These are phyloP conservation scores for Dorcus hopei DNA, from an alignment of 2,888 invertebrate genomes.

Conservation along the genomic window DNA sequence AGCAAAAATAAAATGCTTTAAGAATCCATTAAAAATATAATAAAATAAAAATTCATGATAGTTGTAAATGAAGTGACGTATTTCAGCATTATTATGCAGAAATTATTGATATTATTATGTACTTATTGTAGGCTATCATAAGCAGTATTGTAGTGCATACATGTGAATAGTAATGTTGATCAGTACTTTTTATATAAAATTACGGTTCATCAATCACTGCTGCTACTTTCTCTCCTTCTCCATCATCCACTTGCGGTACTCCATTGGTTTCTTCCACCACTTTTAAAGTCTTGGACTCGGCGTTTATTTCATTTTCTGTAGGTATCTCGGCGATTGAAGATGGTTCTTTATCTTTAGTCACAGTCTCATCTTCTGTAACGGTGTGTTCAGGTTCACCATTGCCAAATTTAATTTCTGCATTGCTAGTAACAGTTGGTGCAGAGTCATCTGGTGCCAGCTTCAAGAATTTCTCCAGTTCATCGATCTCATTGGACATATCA, in stretches of 20 bases:
- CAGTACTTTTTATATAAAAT: constrained; percentile 8
- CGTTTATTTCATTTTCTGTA: constrained; percentile 7
- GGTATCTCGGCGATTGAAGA: constrained; percentile 18
- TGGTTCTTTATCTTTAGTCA: constrained; percentile 24
- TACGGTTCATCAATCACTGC: constrained; percentile 5
- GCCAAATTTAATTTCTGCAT: constrained; percentile 48
- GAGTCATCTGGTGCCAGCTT: constrained; percentile 66
- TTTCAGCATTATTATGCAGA: no score
- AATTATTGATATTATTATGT: not conserved
- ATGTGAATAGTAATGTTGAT: not conserved
- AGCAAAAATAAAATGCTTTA: no score
- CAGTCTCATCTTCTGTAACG: constrained; percentile 28
- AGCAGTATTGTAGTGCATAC: constrained; percentile 1
- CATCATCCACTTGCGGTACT: not conserved
- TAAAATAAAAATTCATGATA: no score
- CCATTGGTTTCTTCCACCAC: not conserved
- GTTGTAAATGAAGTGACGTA: no score
- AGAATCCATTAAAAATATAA: no score
- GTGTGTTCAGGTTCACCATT: constrained; percentile 40
- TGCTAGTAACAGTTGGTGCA: constrained; percentile 47
- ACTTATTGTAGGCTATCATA: constrained; percentile 2
- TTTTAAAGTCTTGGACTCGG: no score
- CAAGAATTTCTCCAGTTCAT: constrained; percentile 83
- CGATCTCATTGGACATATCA: constrained; percentile 86
- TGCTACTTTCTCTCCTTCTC: constrained; percentile 3